Evolutionary conservation across 2,113 vertebrate species (phyloP), one percentile per base, ranked within the genome.

Genomic region (Actenoides hombroni): DNA sequence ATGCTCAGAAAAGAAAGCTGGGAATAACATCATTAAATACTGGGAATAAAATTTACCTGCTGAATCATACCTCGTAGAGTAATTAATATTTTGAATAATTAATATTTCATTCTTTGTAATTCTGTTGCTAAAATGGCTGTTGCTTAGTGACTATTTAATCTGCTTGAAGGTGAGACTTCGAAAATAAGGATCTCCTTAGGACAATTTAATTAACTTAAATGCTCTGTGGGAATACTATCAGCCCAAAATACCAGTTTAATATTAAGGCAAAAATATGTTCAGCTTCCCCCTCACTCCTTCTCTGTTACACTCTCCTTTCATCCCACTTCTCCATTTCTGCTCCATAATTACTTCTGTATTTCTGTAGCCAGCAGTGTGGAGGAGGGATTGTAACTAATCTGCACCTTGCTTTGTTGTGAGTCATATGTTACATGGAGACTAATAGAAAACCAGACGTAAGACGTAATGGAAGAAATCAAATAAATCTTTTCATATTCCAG

Each of bases 291-390:
- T 69, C 1, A 0, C 37, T 83, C 19, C 31, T 67, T 40, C 25
- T 53, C 16, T 73, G 35, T 84, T 61, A 44, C 10, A 18, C 2
- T 1, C 17, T 59, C 26, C 5, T 37, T 81, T 49, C 18, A n/a
- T 40, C 77, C 7, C 11, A 81, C 3, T 82, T 74, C 44, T 83
- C 26, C 2, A 0, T 40, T 91, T 69, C 16, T 91, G 37, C 20
- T 82, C 19, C 10, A 1, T 13, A 84, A 57, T 59, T 35, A 61
- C 29, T 61, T 76, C 14, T 65, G 4, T 61, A 48, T 64, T 87
- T 74, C 61, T 37, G 4, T 19, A 65, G 35, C 35, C 23, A 71
- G 28, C 0, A 0, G 1, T 7, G 4, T 19, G 21, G 40, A 69
- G 9, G 31, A 80, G 25, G 20, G 31, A 25, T 6, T 74, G 2